Percentiles rank a stretch among this genome's conserved stretches.
Evolutionary conservation across 2,888 invertebrate species (phyloP).

Genomic region (Parnassius glacialis): DNA sequence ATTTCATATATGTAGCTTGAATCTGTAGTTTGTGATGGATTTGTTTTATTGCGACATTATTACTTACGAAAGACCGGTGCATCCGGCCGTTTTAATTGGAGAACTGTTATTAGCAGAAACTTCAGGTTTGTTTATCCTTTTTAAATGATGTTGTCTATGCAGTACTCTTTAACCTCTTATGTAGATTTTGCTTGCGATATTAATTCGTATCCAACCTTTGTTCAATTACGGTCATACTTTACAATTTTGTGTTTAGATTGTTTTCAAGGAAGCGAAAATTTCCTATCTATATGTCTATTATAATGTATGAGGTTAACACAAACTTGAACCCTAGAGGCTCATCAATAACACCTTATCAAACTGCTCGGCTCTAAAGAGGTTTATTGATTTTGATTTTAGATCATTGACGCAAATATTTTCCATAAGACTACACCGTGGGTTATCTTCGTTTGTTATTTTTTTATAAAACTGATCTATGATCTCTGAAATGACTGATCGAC

Average conservation of each 20-base stretch:
- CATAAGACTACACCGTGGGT: slow-evolving; percentile 53
- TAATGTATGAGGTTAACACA: slow-evolving; percentile 57
- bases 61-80: slow-evolving; percentile 8
- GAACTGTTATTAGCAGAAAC: not conserved
- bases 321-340: slow-evolving; percentile 53
- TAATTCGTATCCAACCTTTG: not conserved
- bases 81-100: slow-evolving; percentile 6
- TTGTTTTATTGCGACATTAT: slow-evolving; percentile 30
- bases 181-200: not conserved
- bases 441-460: slow-evolving; percentile 47
- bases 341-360: slow-evolving; percentile 51
- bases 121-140: slow-evolving; percentile 3
- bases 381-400: slow-evolving; percentile 46
- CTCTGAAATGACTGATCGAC: too few relatives aligned
- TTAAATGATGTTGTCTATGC: not conserved
- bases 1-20: slow-evolving; percentile 44
- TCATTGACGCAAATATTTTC: slow-evolving; percentile 63
- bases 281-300: slow-evolving; percentile 28
- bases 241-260: too few relatives aligned
- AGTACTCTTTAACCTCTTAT: not conserved
- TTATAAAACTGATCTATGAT: too few relatives aligned
- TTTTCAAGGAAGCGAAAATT: too few relatives aligned
- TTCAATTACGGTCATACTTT: too few relatives aligned
- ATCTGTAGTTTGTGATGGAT: slow-evolving; percentile 18
- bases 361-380: slow-evolving; percentile 31